phyloP scores from a whole-genome alignment of 64 coral and sea anemone genomes.

The Platygyra sinensis region DNA sequence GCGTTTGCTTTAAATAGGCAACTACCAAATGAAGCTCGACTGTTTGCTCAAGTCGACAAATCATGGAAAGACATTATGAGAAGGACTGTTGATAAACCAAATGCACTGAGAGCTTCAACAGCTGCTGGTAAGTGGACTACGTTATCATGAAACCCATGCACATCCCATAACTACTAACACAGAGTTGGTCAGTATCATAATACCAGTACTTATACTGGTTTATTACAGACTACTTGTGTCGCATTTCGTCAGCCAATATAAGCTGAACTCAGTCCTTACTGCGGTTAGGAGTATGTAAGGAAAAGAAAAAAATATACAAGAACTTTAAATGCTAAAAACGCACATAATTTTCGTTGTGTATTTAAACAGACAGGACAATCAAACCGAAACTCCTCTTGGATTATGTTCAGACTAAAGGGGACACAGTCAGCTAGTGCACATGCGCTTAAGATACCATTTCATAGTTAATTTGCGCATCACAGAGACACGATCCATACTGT shows the following conservation, averaged over 20 bases:
- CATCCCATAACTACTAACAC: too few relatives aligned
- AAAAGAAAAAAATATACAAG: neutral
- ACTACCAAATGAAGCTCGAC: slow-evolving; percentile 89
- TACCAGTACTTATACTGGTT: too few relatives aligned
- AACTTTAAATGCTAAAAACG: too few relatives aligned
- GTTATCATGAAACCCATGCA: neutral
- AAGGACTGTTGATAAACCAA: slow-evolving; percentile 89
- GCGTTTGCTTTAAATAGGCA: slow-evolving; percentile 51
- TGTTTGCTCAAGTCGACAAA: slow-evolving; percentile 97
- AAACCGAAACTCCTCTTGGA: too few relatives aligned
- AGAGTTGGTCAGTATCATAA: too few relatives aligned
- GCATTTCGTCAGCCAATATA: neutral
- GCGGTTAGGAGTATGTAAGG: neutral
- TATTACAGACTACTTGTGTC: too few relatives aligned
- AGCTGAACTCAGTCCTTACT: neutral
- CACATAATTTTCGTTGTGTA: neutral
- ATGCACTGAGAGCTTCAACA: slow-evolving; percentile 82
- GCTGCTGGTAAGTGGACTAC: slow-evolving; percentile 65
- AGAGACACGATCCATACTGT: too few relatives aligned
- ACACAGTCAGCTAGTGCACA: too few relatives aligned
- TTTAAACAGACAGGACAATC: too few relatives aligned
- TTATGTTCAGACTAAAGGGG: too few relatives aligned
- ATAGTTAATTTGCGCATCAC: too few relatives aligned
- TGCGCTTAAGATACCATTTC: too few relatives aligned
- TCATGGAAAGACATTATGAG: slow-evolving; percentile 99